These are phyloP conservation scores for Agriopis leucophaearia DNA, from an alignment of 2,888 invertebrate species.

Conservation along the genomic window DNA sequence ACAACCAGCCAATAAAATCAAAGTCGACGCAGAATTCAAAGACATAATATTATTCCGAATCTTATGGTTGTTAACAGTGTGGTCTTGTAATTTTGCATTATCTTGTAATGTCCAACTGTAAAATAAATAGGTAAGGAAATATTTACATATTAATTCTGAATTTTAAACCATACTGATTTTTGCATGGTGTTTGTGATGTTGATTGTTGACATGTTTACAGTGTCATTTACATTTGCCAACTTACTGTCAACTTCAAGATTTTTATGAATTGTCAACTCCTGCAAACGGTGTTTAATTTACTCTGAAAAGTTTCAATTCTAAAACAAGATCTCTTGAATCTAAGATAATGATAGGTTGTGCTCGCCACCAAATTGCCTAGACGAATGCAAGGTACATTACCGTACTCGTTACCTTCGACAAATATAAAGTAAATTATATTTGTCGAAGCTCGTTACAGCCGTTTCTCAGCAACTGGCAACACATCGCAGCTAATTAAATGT, in stretches of 20 bases:
- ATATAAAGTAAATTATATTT: too few relatives aligned
- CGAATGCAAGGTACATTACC: too few relatives aligned
- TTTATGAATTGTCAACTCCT: neutral
- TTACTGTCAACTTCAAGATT: neutral
- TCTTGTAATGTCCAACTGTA: neutral
- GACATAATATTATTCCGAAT: conserved; percentile 2
- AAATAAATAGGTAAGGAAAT: neutral
- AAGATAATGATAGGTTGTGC: too few relatives aligned
- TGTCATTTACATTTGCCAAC: neutral
- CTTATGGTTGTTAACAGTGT: too few relatives aligned
- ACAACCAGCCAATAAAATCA: conserved; percentile 7
- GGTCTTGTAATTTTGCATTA: neutral
- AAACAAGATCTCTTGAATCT: too few relatives aligned
- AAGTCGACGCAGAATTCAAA: neutral
- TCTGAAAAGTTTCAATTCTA: neutral
- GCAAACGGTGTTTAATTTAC: neutral
- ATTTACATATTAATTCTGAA: conserved; percentile 21
- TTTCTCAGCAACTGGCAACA: too few relatives aligned
- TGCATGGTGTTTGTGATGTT: neutral
- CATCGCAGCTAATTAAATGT: too few relatives aligned
- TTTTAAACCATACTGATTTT: conserved; percentile 53
- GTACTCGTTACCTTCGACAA: too few relatives aligned
- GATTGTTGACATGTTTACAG: neutral
- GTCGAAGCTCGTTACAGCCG: too few relatives aligned
- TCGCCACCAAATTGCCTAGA: too few relatives aligned